Percentiles rank a stretch among this genome's conserved stretches.
Evolutionary conservation across 2,888 invertebrate species (phyloP).

Genomic region (Bhutanitis thaidina): DNA sequence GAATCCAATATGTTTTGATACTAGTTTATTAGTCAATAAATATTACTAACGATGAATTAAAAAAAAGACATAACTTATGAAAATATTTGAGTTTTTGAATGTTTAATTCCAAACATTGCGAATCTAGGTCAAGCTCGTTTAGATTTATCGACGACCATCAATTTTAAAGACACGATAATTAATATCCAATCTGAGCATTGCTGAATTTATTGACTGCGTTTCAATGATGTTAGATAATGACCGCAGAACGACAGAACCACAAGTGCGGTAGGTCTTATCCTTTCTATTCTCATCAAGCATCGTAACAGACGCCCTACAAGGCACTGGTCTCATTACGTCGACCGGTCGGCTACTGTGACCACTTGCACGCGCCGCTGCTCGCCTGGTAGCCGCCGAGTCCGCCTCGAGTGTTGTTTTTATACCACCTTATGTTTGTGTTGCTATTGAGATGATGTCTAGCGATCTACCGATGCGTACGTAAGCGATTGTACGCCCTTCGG

Average conservation of each 20-base stretch:
- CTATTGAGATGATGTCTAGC: constrained; percentile 53
- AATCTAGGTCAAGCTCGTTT: constrained; percentile 6
- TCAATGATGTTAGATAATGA: background rate
- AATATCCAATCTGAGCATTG: background rate
- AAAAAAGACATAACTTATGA: too few relatives aligned
- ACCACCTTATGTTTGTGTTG: constrained; percentile 61
- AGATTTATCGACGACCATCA: background rate
- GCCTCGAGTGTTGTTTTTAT: constrained; percentile 63
- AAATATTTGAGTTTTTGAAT: too few relatives aligned
- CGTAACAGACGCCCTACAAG: constrained; percentile 73
- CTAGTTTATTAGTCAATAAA: too few relatives aligned
- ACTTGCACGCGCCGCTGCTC: constrained; percentile 53
- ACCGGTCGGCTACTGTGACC: constrained; percentile 59
- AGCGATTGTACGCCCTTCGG: constrained; percentile 11
- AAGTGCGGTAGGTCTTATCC: constrained; percentile 41
- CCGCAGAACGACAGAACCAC: background rate
- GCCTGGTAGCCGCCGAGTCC: constrained; percentile 58
- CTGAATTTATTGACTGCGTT: background rate
- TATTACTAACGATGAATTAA: too few relatives aligned
- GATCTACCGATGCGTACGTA: constrained; percentile 16
- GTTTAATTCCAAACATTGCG: background rate
- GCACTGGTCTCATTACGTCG: constrained; percentile 70
- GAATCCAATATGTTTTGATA: too few relatives aligned
- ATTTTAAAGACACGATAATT: constrained; percentile 3
- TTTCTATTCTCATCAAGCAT: constrained; percentile 48